Base-by-base conservation (phyloP, 2,797 vertebrate species). In the Gymnopithys bicolor region DNA sequence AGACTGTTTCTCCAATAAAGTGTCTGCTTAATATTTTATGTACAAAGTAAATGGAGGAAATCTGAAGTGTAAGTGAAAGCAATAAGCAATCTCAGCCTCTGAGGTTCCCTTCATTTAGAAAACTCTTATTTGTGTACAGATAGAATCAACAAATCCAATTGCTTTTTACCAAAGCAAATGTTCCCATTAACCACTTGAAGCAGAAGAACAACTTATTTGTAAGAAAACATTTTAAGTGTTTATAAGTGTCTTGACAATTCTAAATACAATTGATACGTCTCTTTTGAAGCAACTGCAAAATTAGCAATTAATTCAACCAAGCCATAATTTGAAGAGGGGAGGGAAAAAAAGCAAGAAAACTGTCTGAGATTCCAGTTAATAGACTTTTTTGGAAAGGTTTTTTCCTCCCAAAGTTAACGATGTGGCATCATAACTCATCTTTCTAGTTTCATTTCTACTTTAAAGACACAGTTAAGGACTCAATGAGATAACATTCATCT, bases 281-380 rank as follows among this genome's bases (percentile, higher is more conserved):
- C 71, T 66, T 79, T 18, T 70, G 66, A 84, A 95, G 76, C 32
- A 93, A 83, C 10, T 71, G 80, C 53, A 80, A 85, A 91, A 74
- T 84, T 66, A 92, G 84, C 79, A 87, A 84, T 85, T 92, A 94
- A 85, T 76, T 68, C 62, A 94, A 90, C 89, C 30, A 87, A 89
- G 63, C 3, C n/a, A 33, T 64, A 84, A 90, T 59, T 60, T 79
- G 52, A 84, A 75, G 21, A 56, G 3, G 7, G 24, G 3, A 67
- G 4, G 4, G 11, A 41, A 55, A 27, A 27, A 41, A 51, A 12
- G 11, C 21, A 66, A 82, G 28, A 56, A 77, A 76, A 59, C 11
- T 18, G 13, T 41, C 7, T 66, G 13, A 66, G 14, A 77, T 49
- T 81, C 46, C 30, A 75, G 48, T n/a, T 69, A 85, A 73, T 18